Evolutionary conservation across 2,113 vertebrate genomes (phyloP).

Genomic region (Cyanoderma ruficeps): DNA sequence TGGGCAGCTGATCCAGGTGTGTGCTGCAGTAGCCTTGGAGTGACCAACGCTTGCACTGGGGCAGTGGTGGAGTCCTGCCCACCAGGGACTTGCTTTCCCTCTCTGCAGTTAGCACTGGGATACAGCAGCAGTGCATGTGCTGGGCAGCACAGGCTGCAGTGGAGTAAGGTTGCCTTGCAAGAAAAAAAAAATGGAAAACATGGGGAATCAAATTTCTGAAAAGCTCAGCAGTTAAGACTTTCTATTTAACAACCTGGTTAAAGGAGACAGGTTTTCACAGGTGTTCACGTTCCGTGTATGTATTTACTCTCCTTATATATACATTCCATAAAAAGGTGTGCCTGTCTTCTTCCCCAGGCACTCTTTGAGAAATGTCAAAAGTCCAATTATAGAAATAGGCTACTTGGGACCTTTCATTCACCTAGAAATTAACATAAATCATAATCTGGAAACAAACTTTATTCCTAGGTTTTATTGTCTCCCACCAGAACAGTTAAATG

Average conservation of each 20-base stretch:
- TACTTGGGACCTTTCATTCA: neutral
- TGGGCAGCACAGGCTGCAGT: neutral
- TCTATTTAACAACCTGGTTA: neutral
- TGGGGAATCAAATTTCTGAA: neutral
- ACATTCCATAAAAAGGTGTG: neutral
- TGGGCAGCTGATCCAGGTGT: neutral
- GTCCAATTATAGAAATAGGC: neutral
- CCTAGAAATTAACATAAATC: constrained; percentile 25
- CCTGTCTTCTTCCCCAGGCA: neutral
- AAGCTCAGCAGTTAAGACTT: neutral
- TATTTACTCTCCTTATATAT: neutral
- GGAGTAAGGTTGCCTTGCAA: neutral
- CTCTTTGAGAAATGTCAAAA: constrained; percentile 8
- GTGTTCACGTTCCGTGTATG: neutral
- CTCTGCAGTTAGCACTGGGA: too few relatives aligned
- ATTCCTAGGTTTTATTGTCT: neutral
- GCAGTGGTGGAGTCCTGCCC: neutral
- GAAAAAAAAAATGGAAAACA: neutral
- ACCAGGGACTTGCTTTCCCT: neutral
- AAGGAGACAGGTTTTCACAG: constrained; percentile 14
- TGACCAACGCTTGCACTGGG: rapidly evolving
- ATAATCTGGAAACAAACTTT: neutral
- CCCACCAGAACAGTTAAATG: neutral
- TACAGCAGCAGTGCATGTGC: rapidly evolving
- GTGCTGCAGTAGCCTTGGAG: neutral